Base-by-base conservation (phyloP, 2,888 invertebrate species). In the Athripsodes cinereus region DNA sequence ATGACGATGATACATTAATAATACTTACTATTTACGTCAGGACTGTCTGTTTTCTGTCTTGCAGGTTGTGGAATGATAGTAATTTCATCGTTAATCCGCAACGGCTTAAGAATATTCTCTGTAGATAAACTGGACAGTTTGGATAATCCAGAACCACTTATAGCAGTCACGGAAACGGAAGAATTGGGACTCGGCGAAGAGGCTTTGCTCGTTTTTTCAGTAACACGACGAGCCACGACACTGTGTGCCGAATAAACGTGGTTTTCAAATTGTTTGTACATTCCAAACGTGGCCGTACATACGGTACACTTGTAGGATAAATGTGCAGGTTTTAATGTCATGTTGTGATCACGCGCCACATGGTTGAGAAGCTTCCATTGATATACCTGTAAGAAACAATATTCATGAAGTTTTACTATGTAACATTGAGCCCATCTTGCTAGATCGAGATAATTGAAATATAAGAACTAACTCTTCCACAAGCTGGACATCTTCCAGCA, bases 231-330 rank as follows among this genome's bases (percentile, higher is more conserved):
- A 40, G 92, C 91, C 18, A 92, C 92, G 19, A 92, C 90, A 70
- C 92, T 92, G 69, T 95, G 95, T 19, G 92, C 93, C 40, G 92
- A 92, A 70, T 94, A 95, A 5, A 95, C 94, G 72, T 95, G 95
- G 71, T 89, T 93, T 71, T 95, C 94, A 68, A 95, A 95, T 69
- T 92, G 89, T 75, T 92, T 92, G 80, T 95, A 95, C 91, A 94
- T 92, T 67, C 92, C 92, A 70, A 95, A 95, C 2, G 94, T 94
- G 21, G 94, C 94, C 40, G 93, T 92, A 73, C 95, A 95, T 22
- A 95, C 94, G 11, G 94, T 95, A 74, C 95, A 95, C 74, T 95
- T 95, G 80, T 95, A 95, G 26, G 94, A 93, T 57, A 95, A 79
- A 72, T 95, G 93, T 35, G 94, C 95, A 20, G 95, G 94, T 70